A percentile compares a stretch with the other conserved stretches of the same genome.
These are phyloP conservation scores for Patella pellucida DNA, from an alignment of 2,888 invertebrate species.

Conservation along the genomic window DNA sequence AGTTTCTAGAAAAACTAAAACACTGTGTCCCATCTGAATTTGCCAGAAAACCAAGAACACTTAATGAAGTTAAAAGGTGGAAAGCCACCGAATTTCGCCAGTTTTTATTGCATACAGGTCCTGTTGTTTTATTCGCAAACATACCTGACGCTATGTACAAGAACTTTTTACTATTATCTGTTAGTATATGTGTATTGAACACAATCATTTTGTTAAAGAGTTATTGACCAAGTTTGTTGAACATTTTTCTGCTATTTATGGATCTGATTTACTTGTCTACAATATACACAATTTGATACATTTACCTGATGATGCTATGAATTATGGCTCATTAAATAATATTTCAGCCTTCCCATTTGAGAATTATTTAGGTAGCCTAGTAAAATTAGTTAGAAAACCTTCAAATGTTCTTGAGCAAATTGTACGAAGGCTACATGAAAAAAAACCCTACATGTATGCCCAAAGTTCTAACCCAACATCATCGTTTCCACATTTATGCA, in stretches of 20 bases:
- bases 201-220: too few species aligned
- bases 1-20: not conserved
- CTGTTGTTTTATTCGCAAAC: too few species aligned
- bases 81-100: constrained; percentile 19
- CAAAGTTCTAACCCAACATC: too few species aligned
- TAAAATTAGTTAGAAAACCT: constrained; percentile 11
- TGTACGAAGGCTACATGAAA: constrained; percentile 1
- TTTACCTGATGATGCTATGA: not conserved
- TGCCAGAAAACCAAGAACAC: constrained; percentile 12
- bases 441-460: not conserved
- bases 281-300: constrained; percentile 16
- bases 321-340: constrained; percentile 12
- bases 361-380: constrained; percentile 11
- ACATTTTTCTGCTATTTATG: too few species aligned
- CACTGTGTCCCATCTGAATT: constrained; percentile 8
- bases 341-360: constrained; percentile 16
- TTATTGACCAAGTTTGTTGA: too few species aligned
- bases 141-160: too few species aligned
- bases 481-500: too few species aligned
- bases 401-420: constrained; percentile 6
- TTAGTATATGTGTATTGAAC: too few species aligned
- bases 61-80: constrained; percentile 9
- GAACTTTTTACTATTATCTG: too few species aligned
- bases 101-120: too few species aligned
- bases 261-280: too few species aligned